Evolutionary conservation across 2,113 vertebrate species (phyloP).

Genomic region (Erinaceus europaeus): DNA sequence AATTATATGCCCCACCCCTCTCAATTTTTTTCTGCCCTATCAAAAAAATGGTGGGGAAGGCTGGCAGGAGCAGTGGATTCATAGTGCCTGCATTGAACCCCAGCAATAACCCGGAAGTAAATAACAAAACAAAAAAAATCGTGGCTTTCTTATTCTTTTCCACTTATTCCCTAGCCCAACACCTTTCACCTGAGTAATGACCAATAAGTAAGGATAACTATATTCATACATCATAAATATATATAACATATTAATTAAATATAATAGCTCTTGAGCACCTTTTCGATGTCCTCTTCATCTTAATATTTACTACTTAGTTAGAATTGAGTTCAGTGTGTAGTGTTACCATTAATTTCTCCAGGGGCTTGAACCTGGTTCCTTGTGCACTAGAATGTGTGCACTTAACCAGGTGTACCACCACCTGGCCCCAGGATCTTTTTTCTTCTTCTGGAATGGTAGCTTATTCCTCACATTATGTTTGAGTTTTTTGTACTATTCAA

Average conservation of each 20-base stretch:
- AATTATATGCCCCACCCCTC: too few species aligned
- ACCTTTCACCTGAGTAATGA: accelerated
- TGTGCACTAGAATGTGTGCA: too few species aligned
- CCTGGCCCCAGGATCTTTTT: too few species aligned
- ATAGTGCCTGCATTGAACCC: too few species aligned
- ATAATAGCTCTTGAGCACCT: neutral
- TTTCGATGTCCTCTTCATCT: neutral
- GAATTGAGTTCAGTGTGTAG: neutral
- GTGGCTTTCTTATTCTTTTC: neutral
- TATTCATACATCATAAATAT: neutral
- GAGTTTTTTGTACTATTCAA: neutral
- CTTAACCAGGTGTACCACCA: too few species aligned
- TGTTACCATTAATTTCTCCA: neutral
- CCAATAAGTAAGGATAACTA: neutral
- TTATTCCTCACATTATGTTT: too few species aligned
- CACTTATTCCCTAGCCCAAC: neutral
- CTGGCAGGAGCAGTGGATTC: too few species aligned
- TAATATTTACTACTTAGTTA: neutral
- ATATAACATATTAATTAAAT: neutral
- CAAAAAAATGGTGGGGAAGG: too few species aligned
- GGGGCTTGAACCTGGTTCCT: too few species aligned
- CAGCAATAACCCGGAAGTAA: neutral
- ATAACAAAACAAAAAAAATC: neutral
- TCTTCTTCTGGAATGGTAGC: too few species aligned
- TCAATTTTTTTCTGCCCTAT: too few species aligned